Evolutionary conservation across 2,888 invertebrate species (phyloP).

Genomic region (Furcula furcula): DNA sequence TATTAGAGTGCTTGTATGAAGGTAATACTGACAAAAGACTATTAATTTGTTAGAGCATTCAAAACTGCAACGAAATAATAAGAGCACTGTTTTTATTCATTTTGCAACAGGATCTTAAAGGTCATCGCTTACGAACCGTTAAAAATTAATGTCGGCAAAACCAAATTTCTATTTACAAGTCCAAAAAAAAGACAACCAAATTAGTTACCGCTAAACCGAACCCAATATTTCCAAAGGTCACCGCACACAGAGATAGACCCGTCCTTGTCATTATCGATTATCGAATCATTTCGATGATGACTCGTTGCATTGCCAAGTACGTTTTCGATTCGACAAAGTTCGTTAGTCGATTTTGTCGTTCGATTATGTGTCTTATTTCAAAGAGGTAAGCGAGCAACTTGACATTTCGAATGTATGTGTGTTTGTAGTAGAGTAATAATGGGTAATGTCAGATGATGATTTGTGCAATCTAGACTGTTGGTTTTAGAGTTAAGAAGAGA

Average conservation of each 20-base stretch:
- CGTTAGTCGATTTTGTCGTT: conserved; percentile 20
- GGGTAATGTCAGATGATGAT: conserved; percentile 69
- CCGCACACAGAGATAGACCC: conserved; percentile 46
- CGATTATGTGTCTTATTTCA: conserved; percentile 29
- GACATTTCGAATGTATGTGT: conserved; percentile 26
- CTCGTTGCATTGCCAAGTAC: conserved; percentile 43
- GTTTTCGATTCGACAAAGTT: conserved; percentile 45
- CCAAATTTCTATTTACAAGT: conserved; percentile 11
- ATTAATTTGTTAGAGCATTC: background rate
- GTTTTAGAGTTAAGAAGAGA: conserved; percentile 61
- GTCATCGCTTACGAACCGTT: background rate
- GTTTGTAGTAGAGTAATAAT: conserved; percentile 60
- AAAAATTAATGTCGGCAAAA: conserved; percentile 5
- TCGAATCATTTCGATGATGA: conserved; percentile 64
- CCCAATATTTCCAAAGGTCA: conserved; percentile 51
- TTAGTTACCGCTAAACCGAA: conserved; percentile 29
- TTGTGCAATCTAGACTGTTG: conserved; percentile 75
- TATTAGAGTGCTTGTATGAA: no score
- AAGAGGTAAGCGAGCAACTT: conserved; percentile 26
- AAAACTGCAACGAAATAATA: background rate
- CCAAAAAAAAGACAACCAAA: conserved; percentile 30
- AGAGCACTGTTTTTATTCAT: background rate
- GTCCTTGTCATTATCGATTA: conserved; percentile 62
- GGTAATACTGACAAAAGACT: no score
- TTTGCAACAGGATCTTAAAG: background rate